Base-by-base conservation (phyloP, 2,113 vertebrate genomes). In the Desmodus rotundus region DNA sequence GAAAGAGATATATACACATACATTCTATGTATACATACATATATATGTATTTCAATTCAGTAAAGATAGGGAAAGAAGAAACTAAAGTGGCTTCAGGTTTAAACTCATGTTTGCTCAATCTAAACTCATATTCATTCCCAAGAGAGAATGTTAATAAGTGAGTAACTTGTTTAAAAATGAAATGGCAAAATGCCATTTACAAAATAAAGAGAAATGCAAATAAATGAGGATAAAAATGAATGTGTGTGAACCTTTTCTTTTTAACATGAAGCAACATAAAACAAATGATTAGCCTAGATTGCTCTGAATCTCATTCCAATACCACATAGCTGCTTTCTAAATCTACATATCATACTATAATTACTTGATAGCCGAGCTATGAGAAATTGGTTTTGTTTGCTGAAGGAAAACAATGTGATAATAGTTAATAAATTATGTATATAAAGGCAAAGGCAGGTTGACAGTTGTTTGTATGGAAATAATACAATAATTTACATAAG, bases 71-170 rank as follows among this genome's bases (percentile, higher is more conserved):
- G 28, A 33, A 61, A 68, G 31, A 93, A 41, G 41, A 54, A 38
- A 85, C 12, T 54, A 97, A 97, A 96, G 96, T 91, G 17, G 0
- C 38, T 91, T 98, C 85, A 95, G 72, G 96, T 96, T 97, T 95
- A 52, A 95, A 97, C 77, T 97, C 93, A 96, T 90, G 43, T 85
- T 61, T 96, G 93, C n/a, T 91, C 96, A 97, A 95, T 97, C 76
- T 82, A 82, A 84, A 96, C 95, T 98, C 94, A 98, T 94, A 97
- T 36, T 93, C 56, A 80, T 89, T 88, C 50, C 63, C 73, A 77
- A 97, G 92, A 96, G 74, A 94, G 4, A 73, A 91, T 94, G 90
- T 81, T 95, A 97, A 90, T 88, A 97, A 86, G 45, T 92, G 77
- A 97, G 95, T 92, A 36, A 96, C 41, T 97, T 82, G 1, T 0